Evolutionary conservation across 2,888 invertebrate genomes (phyloP).

Genomic region (Myathropa florea): DNA sequence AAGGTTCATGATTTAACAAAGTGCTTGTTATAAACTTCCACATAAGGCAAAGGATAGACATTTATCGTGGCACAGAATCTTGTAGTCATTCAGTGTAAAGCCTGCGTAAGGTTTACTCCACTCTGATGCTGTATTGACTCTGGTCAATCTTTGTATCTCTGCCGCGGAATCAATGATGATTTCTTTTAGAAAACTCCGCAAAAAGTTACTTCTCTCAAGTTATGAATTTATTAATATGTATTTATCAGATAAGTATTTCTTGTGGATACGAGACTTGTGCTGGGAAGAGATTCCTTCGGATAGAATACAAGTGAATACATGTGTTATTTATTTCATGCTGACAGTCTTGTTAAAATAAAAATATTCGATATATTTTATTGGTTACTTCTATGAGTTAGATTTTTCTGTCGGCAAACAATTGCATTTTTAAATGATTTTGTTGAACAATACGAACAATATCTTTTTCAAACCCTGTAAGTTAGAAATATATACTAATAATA

Average conservation of each 20-base stretch:
- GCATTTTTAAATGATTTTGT: too few species aligned
- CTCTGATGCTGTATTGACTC: neutral
- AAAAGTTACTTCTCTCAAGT: conserved; percentile 1
- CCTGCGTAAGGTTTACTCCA: neutral
- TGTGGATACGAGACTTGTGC: neutral
- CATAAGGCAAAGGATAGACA: conserved; percentile 30
- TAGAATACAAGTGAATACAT: neutral
- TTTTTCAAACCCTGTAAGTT: too few species aligned
- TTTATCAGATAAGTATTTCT: conserved; percentile 30
- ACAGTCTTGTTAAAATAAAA: neutral
- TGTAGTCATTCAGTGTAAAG: conserved; percentile 2
- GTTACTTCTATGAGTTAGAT: too few species aligned
- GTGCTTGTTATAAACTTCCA: neutral
- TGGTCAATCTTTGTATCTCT: conserved; percentile 15
- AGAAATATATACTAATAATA: too few species aligned
- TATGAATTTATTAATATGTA: conserved; percentile 37
- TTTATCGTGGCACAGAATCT: conserved; percentile 45
- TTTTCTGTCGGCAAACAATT: too few species aligned
- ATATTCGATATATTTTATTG: neutral
- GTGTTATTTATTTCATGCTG: neutral
- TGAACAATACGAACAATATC: too few species aligned
- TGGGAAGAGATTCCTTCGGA: neutral
- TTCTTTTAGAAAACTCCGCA: neutral
- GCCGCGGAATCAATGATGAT: conserved; percentile 3
- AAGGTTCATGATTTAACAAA: conserved; percentile 32